These are phyloP conservation scores for Sparidentex hasta DNA, from an alignment of 2,797 vertebrate species.

Conservation along the genomic window DNA sequence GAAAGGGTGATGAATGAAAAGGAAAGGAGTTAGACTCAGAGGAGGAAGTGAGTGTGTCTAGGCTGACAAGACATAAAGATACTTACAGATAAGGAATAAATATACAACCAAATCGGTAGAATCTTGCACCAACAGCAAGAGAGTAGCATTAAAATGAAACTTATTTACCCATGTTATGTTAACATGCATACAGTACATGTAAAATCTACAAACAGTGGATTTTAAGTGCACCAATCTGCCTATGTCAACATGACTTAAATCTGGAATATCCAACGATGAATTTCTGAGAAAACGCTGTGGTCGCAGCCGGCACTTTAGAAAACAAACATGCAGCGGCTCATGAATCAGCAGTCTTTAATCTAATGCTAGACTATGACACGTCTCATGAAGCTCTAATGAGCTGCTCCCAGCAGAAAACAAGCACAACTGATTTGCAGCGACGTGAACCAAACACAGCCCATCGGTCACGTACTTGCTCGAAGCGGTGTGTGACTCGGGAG, in stretches of 20 bases:
- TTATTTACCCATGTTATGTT: neutral
- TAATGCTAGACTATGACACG: constrained; percentile 2
- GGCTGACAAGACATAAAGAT: neutral
- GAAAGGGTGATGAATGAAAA: neutral
- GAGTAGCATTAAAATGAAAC: neutral
- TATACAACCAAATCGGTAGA: neutral
- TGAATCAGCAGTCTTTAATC: constrained; percentile 35
- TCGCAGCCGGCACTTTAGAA: neutral
- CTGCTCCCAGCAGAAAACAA: constrained; percentile 42
- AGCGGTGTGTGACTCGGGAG: constrained; percentile 14
- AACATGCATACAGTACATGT: neutral
- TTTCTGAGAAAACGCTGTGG: constrained; percentile 14
- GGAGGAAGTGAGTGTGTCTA: neutral
- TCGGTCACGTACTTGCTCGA: constrained; percentile 17
- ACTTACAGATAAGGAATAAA: neutral
- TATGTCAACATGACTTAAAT: neutral
- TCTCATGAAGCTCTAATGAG: constrained; percentile 33
- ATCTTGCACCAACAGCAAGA: too few relatives aligned
- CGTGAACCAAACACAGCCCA: constrained; percentile 29
- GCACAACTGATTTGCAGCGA: constrained; percentile 13
- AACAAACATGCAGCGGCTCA: constrained; percentile 27
- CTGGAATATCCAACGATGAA: neutral
- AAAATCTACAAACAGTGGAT: neutral
- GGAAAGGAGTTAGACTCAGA: neutral
- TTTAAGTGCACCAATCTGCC: neutral